These are phyloP conservation scores for Xiphorhynchus elegans DNA, from an alignment of 2,113 vertebrate species.

Conservation along the genomic window DNA sequence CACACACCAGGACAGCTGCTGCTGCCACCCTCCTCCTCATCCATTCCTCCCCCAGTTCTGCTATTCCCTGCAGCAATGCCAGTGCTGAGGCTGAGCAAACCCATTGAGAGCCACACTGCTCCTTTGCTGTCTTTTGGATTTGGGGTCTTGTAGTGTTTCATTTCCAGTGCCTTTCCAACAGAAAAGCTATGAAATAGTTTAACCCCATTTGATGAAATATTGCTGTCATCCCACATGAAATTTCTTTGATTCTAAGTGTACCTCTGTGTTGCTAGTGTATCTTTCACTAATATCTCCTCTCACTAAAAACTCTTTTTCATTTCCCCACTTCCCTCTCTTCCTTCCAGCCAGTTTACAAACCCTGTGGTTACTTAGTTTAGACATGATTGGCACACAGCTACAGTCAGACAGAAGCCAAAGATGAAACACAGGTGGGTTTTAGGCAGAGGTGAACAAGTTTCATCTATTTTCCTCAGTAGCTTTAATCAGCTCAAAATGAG, in stretches of 20 bases:
- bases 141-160: not conserved
- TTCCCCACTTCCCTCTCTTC: not conserved
- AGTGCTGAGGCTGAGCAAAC: not conserved
- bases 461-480: not conserved
- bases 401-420: not conserved
- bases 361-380: not conserved
- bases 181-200: not conserved
- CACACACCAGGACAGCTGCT: not conserved
- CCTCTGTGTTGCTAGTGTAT: not conserved
- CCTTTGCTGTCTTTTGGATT: not conserved
- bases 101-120: not conserved
- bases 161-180: not conserved
- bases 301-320: not conserved
- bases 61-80: not conserved
- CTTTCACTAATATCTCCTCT: not conserved
- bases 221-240: not conserved
- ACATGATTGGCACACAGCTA: not conserved
- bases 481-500: not conserved
- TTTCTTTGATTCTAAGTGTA: not conserved
- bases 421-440: not conserved
- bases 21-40: not conserved
- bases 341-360: not conserved
- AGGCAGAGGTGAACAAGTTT: not conserved
- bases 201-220: not conserved
- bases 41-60: not conserved